A percentile compares a stretch with the other conserved stretches of the same genome.
Evolutionary conservation across 2,888 invertebrate genomes (phyloP).

Genomic region (Apodemia zela): DNA sequence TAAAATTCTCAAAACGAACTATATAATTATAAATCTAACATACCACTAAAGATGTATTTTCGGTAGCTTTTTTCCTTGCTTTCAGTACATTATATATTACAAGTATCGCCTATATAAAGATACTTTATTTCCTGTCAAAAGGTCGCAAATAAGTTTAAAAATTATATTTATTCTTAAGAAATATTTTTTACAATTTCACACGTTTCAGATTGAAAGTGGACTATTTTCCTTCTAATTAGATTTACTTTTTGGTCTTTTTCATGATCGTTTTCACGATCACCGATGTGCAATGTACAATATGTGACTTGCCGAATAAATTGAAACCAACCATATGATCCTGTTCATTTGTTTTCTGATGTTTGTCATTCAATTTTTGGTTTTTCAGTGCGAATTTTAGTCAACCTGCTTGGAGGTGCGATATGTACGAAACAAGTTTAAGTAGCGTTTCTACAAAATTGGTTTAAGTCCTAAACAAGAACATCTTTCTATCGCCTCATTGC

Average conservation of each 20-base stretch:
- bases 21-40: background rate
- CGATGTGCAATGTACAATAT: constrained; percentile 59
- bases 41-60: background rate
- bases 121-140: background rate
- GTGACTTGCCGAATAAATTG: constrained; percentile 70
- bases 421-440: background rate
- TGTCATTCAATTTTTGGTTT: constrained; percentile 59
- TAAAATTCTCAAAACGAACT: background rate
- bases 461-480: background rate
- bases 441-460: background rate
- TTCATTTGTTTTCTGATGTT: constrained; percentile 71
- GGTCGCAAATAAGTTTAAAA: constrained; percentile 8
- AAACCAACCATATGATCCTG: constrained; percentile 73
- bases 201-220: background rate
- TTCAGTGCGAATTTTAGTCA: constrained; percentile 26
- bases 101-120: background rate
- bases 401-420: constrained; percentile 9
- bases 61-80: background rate
- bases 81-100: constrained; percentile 14
- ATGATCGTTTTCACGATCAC: constrained; percentile 53
- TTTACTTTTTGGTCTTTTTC: constrained; percentile 40
- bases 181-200: constrained; percentile 5
- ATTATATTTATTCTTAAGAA: constrained; percentile 16
- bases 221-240: constrained; percentile 1
- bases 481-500: no score